Base-by-base conservation (phyloP, 2,888 invertebrate genomes). In the Luperina testacea region DNA sequence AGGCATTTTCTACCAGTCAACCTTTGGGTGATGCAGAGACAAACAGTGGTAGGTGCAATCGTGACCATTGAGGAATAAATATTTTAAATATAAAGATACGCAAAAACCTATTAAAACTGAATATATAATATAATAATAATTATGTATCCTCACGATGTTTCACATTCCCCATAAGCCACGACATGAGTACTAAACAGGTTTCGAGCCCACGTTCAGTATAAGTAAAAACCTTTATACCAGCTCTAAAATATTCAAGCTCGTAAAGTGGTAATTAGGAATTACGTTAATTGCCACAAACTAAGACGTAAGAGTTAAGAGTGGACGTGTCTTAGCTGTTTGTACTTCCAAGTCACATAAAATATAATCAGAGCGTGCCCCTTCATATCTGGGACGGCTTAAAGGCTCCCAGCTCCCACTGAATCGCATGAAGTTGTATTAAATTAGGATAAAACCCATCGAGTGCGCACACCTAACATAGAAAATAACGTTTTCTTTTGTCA, bases 341-440 rank as follows among this genome's bases (percentile, higher is more conserved):
- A 24, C 20, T 63, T 20, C 13, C 74, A 84, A 83, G 70, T 53
- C 71, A 64, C 77, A 85, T 85, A 85, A 83, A 81, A 59, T 61
- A 78, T 78, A 67, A 85, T 78, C 84, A 83, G 53, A n/a, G 67
- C 77, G 85, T 81, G 82, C 32, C 73, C 71, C 73, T 77, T 81
- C 78, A 82, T 82, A 68, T 53, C 51, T 71, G 20, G 57, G n/a
- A 53, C 70, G 75, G 83, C 81, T 85, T 65, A 74, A 71, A 77
- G 70, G 38, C 38, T 64, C 32, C 80, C 72, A 38, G 67, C 63
- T 61, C 63, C 45, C 32, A 45, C 83, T 69, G 73, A 79, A 81
- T 77, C 76, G 75, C 74, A 84, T 86, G 48, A 88, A 89, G 84
- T 89, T 85, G 83, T 91, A 90, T 91, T 91, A 90, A 90, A 91